Percentiles rank a stretch among this genome's conserved stretches.
Conservation (phyloP, 2,797 vertebrate genomes). For the Cyclura pinguis region DNA sequence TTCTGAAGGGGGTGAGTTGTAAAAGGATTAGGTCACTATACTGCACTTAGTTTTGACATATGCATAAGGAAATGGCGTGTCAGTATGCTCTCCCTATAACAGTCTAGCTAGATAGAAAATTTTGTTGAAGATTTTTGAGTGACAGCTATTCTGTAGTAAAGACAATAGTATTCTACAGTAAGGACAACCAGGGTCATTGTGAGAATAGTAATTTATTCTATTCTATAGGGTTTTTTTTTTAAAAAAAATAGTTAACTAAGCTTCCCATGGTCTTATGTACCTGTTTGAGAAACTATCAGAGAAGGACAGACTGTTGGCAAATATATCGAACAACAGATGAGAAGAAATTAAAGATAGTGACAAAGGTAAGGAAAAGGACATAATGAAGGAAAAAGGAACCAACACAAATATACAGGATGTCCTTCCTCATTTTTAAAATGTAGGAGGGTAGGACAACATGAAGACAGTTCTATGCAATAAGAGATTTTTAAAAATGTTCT, state of each 20-base stretch:
- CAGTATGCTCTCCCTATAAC: background rate
- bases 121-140: background rate
- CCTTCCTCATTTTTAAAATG: background rate
- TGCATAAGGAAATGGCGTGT: background rate
- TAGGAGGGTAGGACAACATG: background rate
- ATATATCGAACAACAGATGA: background rate
- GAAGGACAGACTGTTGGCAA: background rate
- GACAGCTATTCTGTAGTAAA: background rate
- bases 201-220: background rate
- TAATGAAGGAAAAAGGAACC: background rate
- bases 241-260: background rate
- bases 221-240: background rate
- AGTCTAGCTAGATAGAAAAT: background rate
- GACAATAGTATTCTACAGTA: background rate
- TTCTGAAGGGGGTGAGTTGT: background rate
- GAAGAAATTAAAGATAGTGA: background rate
- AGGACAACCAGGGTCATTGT: background rate
- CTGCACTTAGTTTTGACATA: background rate
- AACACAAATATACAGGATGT: background rate
- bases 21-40: background rate
- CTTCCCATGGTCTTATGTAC: background rate
- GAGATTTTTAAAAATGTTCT: background rate
- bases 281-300: background rate
- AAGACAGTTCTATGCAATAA: background rate
- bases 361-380: background rate